These are phyloP conservation scores for Macrotus californicus DNA, from an alignment of 2,113 vertebrate genomes.

Conservation along the genomic window DNA sequence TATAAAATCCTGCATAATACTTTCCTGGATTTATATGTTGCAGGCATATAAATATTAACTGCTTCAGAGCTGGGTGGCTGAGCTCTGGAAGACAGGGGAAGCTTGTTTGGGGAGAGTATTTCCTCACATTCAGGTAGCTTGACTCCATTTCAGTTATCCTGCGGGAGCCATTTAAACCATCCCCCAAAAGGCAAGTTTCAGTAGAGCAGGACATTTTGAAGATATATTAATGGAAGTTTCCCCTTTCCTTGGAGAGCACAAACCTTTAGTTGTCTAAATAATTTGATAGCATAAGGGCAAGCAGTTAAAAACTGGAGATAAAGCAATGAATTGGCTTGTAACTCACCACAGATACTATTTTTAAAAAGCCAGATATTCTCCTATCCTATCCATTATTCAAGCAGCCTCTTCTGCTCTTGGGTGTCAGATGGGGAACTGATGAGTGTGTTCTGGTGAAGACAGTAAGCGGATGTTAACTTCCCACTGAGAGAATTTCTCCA, in stretches of 20 bases:
- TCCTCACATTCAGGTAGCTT: conserved; percentile 70
- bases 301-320: conserved; percentile 88
- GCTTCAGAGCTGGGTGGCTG: conserved; percentile 69
- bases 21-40: conserved; percentile 85
- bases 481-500: conserved; percentile 99
- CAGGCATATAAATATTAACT: conserved; percentile 86
- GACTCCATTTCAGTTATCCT: conserved; percentile 75
- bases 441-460: conserved; percentile 92
- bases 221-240: conserved; percentile 70
- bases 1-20: conserved; percentile 87
- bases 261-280: conserved; percentile 79
- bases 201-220: conserved; percentile 15
- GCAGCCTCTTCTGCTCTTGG: conserved; percentile 86
- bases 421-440: conserved; percentile 92
- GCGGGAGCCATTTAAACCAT: conserved; percentile 48
- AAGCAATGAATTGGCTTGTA: conserved; percentile 85
- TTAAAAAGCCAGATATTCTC: conserved; percentile 82
- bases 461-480: conserved; percentile 99
- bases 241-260: conserved; percentile 68
- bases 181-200: conserved; percentile 18
- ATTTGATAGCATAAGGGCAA: conserved; percentile 83
- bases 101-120: not conserved
- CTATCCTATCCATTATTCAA: conserved; percentile 89
- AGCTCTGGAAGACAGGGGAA: conserved; percentile 42
- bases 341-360: conserved; percentile 86